Percentiles rank a stretch among this genome's conserved stretches.
Evolutionary conservation across 1,140 invertebrate genomes (phyloP).

Genomic region (Drosophila orosa): DNA sequence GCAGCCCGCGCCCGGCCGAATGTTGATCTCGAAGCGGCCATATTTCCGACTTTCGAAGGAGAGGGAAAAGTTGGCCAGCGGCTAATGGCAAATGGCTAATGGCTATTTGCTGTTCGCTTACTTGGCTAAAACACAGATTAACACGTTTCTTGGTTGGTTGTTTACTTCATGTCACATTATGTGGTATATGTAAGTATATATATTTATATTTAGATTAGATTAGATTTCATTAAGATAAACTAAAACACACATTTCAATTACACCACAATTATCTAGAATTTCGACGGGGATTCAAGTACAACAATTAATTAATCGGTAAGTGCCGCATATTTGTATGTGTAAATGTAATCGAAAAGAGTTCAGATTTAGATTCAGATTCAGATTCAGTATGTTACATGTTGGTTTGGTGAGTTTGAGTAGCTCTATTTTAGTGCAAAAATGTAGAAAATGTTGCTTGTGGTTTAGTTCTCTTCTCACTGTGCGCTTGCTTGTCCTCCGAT

Average conservation of each 20-base stretch:
- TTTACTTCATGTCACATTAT: conserved; percentile 68
- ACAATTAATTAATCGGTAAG: conserved; percentile 73
- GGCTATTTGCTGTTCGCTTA: conserved; percentile 49
- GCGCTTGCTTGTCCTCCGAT: conserved; percentile 35
- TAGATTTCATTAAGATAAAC: conserved; percentile 57
- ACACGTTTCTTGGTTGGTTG: conserved; percentile 48
- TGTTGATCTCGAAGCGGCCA: conserved; percentile 25
- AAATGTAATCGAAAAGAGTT: conserved; percentile 41
- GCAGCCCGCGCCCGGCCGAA: conserved; percentile 26
- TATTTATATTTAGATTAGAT: conserved; percentile 37
- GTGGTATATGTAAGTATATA: conserved; percentile 46
- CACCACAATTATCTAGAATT: conserved; percentile 75
- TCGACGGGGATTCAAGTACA: conserved; percentile 67
- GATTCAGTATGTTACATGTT: conserved; percentile 48
- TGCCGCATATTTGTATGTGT: conserved; percentile 53
- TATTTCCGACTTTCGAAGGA: conserved; percentile 1
- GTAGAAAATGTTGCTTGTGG: conserved; percentile 49
- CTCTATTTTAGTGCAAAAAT: conserved; percentile 51
- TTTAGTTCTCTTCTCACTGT: conserved; percentile 43
- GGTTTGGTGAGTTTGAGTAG: conserved; percentile 32
- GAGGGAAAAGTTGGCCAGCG: conserved; percentile 9
- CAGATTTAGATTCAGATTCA: conserved; percentile 12
- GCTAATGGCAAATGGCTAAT: conserved; percentile 25
- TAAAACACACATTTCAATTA: conserved; percentile 74
- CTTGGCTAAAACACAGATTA: conserved; percentile 82